Evolutionary conservation across 1,140 invertebrate genomes (phyloP).

Genomic region (Watersipora subatra): DNA sequence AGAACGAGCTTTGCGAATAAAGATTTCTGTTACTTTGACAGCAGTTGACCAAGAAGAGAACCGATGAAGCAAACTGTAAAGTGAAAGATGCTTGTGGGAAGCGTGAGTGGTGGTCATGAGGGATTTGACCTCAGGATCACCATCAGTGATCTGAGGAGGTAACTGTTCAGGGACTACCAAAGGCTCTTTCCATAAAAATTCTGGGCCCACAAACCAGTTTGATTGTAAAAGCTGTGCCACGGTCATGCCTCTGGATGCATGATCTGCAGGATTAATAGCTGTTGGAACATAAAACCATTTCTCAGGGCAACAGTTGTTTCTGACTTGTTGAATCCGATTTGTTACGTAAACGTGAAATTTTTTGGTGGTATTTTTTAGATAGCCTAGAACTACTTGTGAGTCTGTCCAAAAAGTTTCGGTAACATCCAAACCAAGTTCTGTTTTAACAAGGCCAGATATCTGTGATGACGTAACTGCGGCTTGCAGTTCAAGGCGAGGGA

Average conservation of each 20-base stretch:
- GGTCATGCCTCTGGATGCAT: conserved; percentile 14
- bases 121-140: conserved; percentile 1
- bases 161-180: not conserved
- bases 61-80: not conserved
- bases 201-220: conserved; percentile 12
- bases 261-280: conserved; percentile 14
- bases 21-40: conserved; percentile 3
- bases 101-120: not conserved
- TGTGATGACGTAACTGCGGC: conserved; percentile 7
- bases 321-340: conserved; percentile 8
- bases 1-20: not conserved
- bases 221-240: not conserved
- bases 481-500: conserved; percentile 10
- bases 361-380: conserved; percentile 6
- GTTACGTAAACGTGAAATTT: conserved; percentile 7
- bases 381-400: conserved; percentile 3
- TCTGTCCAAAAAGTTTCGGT: conserved; percentile 9
- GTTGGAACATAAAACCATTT: conserved; percentile 6
- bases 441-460: not conserved
- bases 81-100: not conserved
- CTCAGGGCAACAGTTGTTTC: not conserved
- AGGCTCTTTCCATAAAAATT: conserved; percentile 7
- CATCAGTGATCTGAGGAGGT: not conserved
- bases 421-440: conserved; percentile 2
- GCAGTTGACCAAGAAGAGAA: conserved; percentile 11